Percentiles rank a stretch among this genome's conserved stretches.
phyloP scores from a whole-genome alignment of 1,140 invertebrate genomes.

The Arctopsyche grandis region DNA sequence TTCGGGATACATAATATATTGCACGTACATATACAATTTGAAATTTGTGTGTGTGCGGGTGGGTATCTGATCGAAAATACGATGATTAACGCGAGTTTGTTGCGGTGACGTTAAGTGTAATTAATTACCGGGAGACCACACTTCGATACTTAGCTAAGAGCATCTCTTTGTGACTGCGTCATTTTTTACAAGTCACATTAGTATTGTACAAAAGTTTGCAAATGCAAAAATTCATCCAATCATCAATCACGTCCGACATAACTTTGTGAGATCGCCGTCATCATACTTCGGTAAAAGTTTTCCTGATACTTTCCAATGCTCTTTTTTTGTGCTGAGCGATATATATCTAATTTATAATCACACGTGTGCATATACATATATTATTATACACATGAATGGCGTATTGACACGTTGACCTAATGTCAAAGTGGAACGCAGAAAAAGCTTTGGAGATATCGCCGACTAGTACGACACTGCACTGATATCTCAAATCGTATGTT shows the following conservation, averaged over 20 bases:
- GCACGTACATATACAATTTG: too few species aligned
- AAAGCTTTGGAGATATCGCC: constrained; percentile 19
- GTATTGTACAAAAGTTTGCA: background rate
- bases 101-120: constrained; percentile 35
- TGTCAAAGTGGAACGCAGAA: background rate
- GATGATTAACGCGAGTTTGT: constrained; percentile 36
- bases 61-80: constrained; percentile 16
- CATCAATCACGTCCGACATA: constrained; percentile 23
- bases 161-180: background rate
- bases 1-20: too few species aligned
- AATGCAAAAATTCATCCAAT: constrained; percentile 15
- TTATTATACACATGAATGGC: background rate
- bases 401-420: background rate
- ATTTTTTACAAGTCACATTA: constrained; percentile 14
- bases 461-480: constrained; percentile 15
- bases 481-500: background rate
- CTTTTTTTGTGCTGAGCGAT: background rate
- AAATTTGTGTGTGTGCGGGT: too few species aligned
- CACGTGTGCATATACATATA: too few species aligned
- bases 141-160: constrained; percentile 6
- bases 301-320: background rate
- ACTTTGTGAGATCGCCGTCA: too few species aligned
- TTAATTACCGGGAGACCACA: constrained; percentile 29
- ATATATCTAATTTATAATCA: too few species aligned
- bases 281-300: background rate